phyloP scores from a whole-genome alignment of 1,140 invertebrate species.

The Aphis gossypii region DNA sequence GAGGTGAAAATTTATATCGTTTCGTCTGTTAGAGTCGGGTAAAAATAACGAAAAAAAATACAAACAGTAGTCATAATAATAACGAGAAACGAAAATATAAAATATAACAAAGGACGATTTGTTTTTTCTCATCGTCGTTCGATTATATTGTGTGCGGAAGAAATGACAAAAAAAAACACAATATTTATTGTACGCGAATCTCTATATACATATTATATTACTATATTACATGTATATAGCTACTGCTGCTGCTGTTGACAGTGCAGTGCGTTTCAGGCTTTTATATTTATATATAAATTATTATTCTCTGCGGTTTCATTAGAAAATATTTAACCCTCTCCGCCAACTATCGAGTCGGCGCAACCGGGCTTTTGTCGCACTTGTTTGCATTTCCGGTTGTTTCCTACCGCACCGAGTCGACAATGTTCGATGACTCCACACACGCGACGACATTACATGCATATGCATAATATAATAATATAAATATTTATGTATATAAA shows the following conservation, averaged over 20 bases:
- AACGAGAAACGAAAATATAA: constrained; percentile 3
- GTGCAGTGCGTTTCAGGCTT: not conserved
- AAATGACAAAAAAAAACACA: not conserved
- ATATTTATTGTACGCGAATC: constrained; percentile 24
- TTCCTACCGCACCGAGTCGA: not conserved
- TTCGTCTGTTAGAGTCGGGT: not conserved
- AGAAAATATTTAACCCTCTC: constrained; percentile 5
- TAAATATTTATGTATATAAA: not conserved
- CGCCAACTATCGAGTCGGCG: not conserved
- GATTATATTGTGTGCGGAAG: constrained; percentile 22
- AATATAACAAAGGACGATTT: not conserved
- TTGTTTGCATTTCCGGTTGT: not conserved
- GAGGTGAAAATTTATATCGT: not conserved
- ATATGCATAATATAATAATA: not conserved
- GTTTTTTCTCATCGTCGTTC: not conserved
- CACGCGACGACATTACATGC: not conserved
- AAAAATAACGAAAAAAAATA: not conserved
- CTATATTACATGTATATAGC: not conserved
- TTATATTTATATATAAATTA: constrained; percentile 18
- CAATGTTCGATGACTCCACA: not conserved
- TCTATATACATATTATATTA: not conserved
- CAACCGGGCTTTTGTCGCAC: not conserved
- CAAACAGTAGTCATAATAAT: not conserved
- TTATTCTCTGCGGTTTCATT: constrained; percentile 30
- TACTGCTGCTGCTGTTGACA: not conserved